phyloP scores from a whole-genome alignment of 2,113 vertebrate species.

The Hassar affinis region DNA sequence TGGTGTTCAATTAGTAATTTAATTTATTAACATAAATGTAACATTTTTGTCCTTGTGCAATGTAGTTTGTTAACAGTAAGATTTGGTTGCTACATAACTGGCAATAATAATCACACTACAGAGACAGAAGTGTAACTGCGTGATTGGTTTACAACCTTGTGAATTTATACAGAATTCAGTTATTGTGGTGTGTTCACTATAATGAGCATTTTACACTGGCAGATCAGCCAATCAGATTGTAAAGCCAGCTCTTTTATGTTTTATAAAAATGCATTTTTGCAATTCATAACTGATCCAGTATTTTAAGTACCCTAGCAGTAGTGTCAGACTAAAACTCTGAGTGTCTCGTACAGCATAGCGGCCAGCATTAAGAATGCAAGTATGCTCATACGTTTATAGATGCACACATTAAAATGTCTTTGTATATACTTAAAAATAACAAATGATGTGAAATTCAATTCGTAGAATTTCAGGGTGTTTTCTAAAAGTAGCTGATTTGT shows the following conservation, averaged over 20 bases:
- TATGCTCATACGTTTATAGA: neutral
- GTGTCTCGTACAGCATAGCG: neutral
- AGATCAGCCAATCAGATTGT: neutral
- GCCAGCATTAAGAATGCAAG: neutral
- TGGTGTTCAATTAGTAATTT: neutral
- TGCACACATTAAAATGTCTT: neutral
- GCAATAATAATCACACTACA: neutral
- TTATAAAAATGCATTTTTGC: neutral
- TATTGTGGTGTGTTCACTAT: neutral
- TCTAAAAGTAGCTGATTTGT: neutral
- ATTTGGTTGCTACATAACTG: neutral
- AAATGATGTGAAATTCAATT: neutral
- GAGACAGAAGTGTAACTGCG: neutral
- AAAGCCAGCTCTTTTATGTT: neutral
- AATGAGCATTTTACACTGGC: neutral
- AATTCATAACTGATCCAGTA: neutral
- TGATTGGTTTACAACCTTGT: neutral
- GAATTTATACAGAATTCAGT: neutral
- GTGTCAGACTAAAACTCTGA: neutral
- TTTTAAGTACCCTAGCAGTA: neutral
- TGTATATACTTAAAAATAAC: neutral
- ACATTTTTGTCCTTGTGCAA: neutral
- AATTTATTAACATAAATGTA: neutral
- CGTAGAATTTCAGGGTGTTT: neutral
- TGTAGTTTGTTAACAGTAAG: neutral